Percentiles rank a stretch among this genome's conserved stretches.
Conservation (phyloP, 2,113 vertebrate genomes). For the Aythya baeri region DNA sequence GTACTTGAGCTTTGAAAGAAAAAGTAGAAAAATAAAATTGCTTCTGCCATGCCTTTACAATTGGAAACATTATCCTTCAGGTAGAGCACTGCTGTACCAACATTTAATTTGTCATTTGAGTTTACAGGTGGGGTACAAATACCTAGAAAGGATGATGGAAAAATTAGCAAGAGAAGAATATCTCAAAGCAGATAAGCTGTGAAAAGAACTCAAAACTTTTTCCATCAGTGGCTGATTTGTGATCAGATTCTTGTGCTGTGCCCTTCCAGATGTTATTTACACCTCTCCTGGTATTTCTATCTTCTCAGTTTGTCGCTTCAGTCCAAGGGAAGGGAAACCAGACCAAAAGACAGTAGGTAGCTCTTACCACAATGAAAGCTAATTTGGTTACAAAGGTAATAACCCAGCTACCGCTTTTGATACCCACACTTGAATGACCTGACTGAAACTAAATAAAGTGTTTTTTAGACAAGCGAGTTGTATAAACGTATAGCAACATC, state of each 20-base stretch:
- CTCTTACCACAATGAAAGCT: not conserved
- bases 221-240: not conserved
- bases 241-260: not conserved
- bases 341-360: not conserved
- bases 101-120: not conserved
- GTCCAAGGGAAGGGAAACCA: not conserved
- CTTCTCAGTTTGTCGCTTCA: not conserved
- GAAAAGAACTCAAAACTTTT: not conserved
- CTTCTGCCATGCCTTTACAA: not conserved
- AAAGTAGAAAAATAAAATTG: not conserved
- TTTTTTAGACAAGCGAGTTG: not conserved
- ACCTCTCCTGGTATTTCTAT: not conserved
- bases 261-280: not conserved
- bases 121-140: not conserved
- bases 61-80: not conserved
- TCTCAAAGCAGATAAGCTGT: not conserved
- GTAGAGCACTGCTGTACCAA: not conserved
- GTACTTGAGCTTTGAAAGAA: not conserved
- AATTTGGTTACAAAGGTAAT: not conserved
- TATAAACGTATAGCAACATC: not conserved
- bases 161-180: not conserved
- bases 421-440: not conserved
- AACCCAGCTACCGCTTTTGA: not conserved
- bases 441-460: not conserved
- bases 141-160: not conserved